These are phyloP conservation scores for Rhinoraja longicauda DNA, from an alignment of 2,797 vertebrate species.

Conservation along the genomic window DNA sequence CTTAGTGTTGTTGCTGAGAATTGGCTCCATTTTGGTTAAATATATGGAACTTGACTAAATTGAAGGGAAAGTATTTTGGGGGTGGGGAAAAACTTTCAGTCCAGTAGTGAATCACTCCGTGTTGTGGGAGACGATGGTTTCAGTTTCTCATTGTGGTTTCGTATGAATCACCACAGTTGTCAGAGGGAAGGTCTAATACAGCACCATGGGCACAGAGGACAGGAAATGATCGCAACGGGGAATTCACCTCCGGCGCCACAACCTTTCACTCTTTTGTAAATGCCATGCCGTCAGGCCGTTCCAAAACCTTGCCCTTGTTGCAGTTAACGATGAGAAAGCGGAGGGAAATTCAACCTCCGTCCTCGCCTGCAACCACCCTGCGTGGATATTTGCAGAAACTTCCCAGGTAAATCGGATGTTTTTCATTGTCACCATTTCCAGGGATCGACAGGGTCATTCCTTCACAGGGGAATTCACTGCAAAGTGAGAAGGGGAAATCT, in stretches of 20 bases:
- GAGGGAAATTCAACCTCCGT: constrained; percentile 43
- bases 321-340: constrained; percentile 43
- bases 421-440: not conserved
- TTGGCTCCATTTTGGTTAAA: not conserved
- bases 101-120: constrained; percentile 33
- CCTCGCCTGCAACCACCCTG: not conserved
- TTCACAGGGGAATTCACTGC: not conserved
- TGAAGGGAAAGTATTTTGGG: not conserved
- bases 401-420: not conserved
- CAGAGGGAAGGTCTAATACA: constrained; percentile 43
- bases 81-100: not conserved
- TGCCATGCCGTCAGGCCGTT: constrained; percentile 7
- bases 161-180: constrained; percentile 46
- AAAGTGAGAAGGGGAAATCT: not conserved
- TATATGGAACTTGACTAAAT: not conserved
- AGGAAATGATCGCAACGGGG: constrained; percentile 49
- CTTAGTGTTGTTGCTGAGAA: no score
- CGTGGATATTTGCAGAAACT: constrained; percentile 26
- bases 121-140: constrained; percentile 45
- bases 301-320: not conserved
- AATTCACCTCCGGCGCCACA: constrained; percentile 54
- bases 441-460: not conserved
- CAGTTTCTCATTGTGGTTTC: constrained; percentile 45
- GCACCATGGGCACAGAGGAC: constrained; percentile 39
- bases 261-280: constrained; percentile 48